Evolutionary conservation across 2,888 invertebrate species (phyloP).

Genomic region (Amiota minor): DNA sequence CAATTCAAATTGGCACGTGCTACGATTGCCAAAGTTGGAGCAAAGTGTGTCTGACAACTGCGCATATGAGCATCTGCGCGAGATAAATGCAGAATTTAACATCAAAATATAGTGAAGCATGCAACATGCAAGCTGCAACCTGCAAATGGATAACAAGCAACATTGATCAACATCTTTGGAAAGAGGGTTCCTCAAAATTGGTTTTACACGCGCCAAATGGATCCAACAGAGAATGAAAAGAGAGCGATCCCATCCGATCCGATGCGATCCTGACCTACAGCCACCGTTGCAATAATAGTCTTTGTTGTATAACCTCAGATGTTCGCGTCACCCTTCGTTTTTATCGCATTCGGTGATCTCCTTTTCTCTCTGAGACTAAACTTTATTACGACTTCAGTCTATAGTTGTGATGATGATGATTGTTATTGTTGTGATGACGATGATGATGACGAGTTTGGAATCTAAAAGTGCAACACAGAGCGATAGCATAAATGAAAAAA

Average conservation of each 20-base stretch:
- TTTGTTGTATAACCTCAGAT: background rate
- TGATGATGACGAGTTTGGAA: too few relatives aligned
- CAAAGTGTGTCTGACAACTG: too few relatives aligned
- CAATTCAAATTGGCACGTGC: too few relatives aligned
- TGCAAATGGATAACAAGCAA: too few relatives aligned
- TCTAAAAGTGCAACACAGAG: too few relatives aligned
- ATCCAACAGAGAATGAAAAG: background rate
- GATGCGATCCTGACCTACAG: background rate
- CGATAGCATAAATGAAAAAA: too few relatives aligned
- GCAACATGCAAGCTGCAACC: slow-evolving; percentile 16
- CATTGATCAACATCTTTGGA: background rate
- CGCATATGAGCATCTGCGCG: background rate
- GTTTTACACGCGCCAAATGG: background rate
- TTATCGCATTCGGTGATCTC: slow-evolving; percentile 10
- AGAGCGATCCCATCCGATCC: background rate
- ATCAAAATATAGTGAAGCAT: background rate
- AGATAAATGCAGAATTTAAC: slow-evolving; percentile 11
- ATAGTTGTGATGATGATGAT: too few relatives aligned
- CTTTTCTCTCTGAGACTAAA: background rate
- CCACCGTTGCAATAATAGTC: background rate
- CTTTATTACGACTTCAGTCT: too few relatives aligned
- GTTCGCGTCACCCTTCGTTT: background rate
- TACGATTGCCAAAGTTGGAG: too few relatives aligned
- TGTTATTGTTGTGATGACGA: too few relatives aligned
- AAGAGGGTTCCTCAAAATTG: background rate